phyloP scores from a whole-genome alignment of 2,888 invertebrate species.

The Stenurella melanura region DNA sequence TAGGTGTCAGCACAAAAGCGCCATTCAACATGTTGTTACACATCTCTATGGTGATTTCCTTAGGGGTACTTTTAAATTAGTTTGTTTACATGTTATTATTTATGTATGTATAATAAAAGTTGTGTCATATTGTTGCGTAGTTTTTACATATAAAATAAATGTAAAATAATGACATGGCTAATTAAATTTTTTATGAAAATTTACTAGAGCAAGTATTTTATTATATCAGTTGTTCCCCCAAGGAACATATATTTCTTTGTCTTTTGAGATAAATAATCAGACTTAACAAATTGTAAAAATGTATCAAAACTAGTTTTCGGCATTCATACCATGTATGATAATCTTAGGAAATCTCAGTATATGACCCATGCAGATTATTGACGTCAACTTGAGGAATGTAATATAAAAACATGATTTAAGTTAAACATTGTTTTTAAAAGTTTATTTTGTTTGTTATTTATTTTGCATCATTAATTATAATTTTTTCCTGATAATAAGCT shows the following conservation, averaged over 20 bases:
- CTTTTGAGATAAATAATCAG: background rate
- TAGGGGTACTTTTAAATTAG: too few relatives aligned
- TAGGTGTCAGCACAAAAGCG: too few relatives aligned
- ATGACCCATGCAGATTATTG: conserved; percentile 26
- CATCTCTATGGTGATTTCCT: too few relatives aligned
- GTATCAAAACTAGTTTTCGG: background rate
- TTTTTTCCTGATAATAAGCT: background rate
- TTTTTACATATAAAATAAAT: too few relatives aligned
- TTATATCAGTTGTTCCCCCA: too few relatives aligned
- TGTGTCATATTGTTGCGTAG: too few relatives aligned
- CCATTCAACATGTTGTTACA: too few relatives aligned
- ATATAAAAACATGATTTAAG: conserved; percentile 23
- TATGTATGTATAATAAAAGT: too few relatives aligned
- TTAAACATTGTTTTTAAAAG: conserved; percentile 14
- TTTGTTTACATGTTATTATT: too few relatives aligned
- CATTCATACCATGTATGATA: background rate
- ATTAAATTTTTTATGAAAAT: background rate
- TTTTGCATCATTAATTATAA: background rate
- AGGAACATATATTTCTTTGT: background rate
- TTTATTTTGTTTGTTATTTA: conserved; percentile 2
- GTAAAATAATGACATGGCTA: too few relatives aligned
- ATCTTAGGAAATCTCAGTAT: conserved; percentile 17
- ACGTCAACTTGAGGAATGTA: conserved; percentile 23
- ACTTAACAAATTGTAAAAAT: background rate
- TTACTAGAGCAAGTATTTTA: background rate